Evolutionary conservation across 2,797 vertebrate species (phyloP).

Genomic region (Margarornis squamiger): DNA sequence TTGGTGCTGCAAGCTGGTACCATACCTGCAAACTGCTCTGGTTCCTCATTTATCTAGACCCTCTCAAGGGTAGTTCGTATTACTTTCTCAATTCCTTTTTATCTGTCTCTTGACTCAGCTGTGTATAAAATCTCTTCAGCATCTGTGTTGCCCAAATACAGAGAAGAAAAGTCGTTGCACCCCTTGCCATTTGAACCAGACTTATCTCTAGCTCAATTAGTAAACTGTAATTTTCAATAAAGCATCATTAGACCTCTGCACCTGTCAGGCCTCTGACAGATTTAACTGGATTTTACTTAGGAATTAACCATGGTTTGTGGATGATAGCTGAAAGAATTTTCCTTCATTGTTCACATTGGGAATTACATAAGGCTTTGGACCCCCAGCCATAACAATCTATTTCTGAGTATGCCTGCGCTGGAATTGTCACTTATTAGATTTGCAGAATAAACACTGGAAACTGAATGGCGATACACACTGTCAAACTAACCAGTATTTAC

Average conservation of each 20-base stretch:
- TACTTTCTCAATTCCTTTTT: background rate
- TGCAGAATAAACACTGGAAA: constrained; percentile 41
- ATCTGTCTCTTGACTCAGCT: background rate
- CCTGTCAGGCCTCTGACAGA: background rate
- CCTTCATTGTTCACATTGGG: background rate
- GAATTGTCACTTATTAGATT: constrained; percentile 21
- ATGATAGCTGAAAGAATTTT: background rate
- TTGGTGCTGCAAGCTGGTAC: background rate
- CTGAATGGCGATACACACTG: constrained; percentile 32
- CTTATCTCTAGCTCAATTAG: background rate
- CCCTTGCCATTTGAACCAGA: background rate
- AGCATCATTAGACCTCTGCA: background rate
- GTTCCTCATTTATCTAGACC: background rate
- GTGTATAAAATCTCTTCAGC: background rate
- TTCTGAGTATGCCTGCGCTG: background rate
- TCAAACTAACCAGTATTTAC: constrained; percentile 44
- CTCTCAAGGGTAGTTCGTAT: background rate
- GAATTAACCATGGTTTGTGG: background rate
- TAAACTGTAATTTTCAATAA: constrained; percentile 4
- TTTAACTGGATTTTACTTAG: constrained; percentile 2
- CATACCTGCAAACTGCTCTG: background rate
- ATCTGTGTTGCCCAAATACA: background rate
- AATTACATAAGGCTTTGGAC: constrained; percentile 1
- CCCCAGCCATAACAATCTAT: background rate
- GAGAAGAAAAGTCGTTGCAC: background rate